Evolutionary conservation across 2,113 vertebrate species (phyloP), one percentile per base, ranked within the genome.

Genomic region (Sporophila hypoxantha): DNA sequence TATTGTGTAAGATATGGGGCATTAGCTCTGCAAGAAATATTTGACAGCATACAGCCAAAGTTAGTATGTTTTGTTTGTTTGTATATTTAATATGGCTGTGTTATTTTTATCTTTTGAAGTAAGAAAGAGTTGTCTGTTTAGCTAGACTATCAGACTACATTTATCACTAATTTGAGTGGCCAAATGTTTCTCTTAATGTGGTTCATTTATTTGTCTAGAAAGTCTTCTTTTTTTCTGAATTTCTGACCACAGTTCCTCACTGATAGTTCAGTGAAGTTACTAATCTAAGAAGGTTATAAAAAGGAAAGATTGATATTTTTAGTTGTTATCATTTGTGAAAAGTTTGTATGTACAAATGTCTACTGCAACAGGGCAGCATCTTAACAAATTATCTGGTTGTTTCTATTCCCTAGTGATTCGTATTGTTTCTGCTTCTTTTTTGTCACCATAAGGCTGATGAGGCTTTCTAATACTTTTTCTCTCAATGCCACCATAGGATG

Each of bases 41-140:
- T 99, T 96, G 99, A 99, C 96, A 97, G 97, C 93, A 99, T 99
- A 94, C 99, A 99, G 87, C 98, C 99, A 91, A 99, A 99, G 99
- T 99, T 95, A 97, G 98, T 98, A 87, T 85, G 26, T 34, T 85
- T 85, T 75, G 15, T n/a, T 55, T 25, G 21, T 32, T 41, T 60
- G 59, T 67, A 26, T 12, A 41, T 52, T 59, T 68, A 25, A 78
- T 42, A 41, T 22, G 29, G 29, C 22, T 75, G 25, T 74, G 14
- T 70, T 59, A 14, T 64, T 82, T 88, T 92, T 80, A 4, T 66
- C 49, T 67, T 70, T 69, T 62, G 30, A 82, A 87, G 66, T n/a
- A 50, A 75, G 42, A 76, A 86, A 10, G 36, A 29, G 15, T 56
- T 92, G 29, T 55, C 19, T 69, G 20, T 56, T 39, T 8, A 44